A percentile compares a stretch with the other conserved stretches of the same genome.
These are phyloP conservation scores for Drosophila flavopinicola DNA, from an alignment of 2,888 invertebrate genomes.

Conservation along the genomic window DNA sequence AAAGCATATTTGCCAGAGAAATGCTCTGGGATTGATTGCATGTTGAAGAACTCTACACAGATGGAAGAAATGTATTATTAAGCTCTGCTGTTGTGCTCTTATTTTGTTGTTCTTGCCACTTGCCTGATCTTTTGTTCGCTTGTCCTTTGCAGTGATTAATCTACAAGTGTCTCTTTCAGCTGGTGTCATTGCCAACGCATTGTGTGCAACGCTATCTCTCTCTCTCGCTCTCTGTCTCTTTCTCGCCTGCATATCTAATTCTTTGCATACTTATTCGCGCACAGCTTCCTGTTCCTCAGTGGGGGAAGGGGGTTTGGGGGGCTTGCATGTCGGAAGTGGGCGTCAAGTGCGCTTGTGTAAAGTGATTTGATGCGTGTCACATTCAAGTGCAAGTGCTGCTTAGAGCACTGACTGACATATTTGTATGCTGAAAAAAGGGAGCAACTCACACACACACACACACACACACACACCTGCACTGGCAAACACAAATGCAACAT, in stretches of 20 bases:
- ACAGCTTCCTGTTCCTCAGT: not conserved
- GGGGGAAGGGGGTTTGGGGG: not conserved
- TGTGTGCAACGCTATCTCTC: not conserved
- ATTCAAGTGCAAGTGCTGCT: constrained; percentile 53
- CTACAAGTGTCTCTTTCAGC: constrained; percentile 4
- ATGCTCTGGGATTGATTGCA: not conserved
- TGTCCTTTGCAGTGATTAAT: constrained; percentile 2
- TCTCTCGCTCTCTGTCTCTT: not conserved
- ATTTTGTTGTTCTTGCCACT: too few relatives aligned
- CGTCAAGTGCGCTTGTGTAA: constrained; percentile 56
- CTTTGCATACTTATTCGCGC: constrained; percentile 36
- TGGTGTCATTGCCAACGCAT: constrained; percentile 5
- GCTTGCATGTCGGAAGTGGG: not conserved
- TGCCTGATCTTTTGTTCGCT: not conserved
- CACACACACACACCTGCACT: constrained; percentile 5
- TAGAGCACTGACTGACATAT: constrained; percentile 30
- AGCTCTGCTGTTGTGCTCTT: not conserved
- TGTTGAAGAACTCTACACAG: not conserved
- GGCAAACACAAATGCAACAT: constrained; percentile 7
- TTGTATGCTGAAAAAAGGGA: constrained; percentile 36
- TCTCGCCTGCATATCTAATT: constrained; percentile 18
- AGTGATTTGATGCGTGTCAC: constrained; percentile 64
- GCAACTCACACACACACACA: constrained; percentile 23
- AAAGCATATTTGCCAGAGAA: too few relatives aligned
- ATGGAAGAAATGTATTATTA: too few relatives aligned